phyloP scores from a whole-genome alignment of 2,797 vertebrate species.

The Otolemur crassicaudatus region DNA sequence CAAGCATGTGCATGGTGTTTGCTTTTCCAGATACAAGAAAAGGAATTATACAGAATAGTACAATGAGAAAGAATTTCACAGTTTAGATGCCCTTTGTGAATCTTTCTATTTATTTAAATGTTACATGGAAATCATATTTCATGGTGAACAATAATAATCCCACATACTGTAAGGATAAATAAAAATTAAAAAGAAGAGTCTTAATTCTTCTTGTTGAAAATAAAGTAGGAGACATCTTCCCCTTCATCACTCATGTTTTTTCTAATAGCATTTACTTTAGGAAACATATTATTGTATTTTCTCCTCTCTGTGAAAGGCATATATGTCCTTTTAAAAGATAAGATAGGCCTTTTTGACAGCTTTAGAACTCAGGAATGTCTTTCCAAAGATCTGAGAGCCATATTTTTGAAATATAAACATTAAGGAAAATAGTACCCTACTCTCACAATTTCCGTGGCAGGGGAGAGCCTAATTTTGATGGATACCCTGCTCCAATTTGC shows the following conservation, averaged over 20 bases:
- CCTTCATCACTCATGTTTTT: background rate
- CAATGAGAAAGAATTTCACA: background rate
- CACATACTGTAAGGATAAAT: background rate
- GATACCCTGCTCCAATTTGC: background rate
- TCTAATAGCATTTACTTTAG: background rate
- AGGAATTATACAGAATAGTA: background rate
- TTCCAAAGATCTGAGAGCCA: background rate
- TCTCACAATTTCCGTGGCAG: background rate
- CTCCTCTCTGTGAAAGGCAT: background rate
- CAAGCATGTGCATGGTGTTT: background rate
- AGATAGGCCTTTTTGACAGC: background rate
- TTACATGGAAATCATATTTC: slow-evolving; percentile 2
- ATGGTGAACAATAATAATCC: slow-evolving; percentile 15
- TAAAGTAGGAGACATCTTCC: background rate
- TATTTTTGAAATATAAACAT: background rate
- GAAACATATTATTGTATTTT: background rate
- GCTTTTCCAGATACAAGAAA: slow-evolving; percentile 1
- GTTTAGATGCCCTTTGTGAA: background rate
- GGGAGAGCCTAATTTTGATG: background rate
- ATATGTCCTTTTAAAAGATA: background rate
- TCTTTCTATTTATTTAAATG: background rate
- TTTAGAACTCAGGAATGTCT: background rate
- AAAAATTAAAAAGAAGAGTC: background rate
- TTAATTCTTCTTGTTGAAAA: background rate
- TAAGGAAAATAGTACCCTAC: background rate